Evolutionary conservation across 2,113 vertebrate genomes (phyloP).

Genomic region (Poeciliopsis turrubarensis): DNA sequence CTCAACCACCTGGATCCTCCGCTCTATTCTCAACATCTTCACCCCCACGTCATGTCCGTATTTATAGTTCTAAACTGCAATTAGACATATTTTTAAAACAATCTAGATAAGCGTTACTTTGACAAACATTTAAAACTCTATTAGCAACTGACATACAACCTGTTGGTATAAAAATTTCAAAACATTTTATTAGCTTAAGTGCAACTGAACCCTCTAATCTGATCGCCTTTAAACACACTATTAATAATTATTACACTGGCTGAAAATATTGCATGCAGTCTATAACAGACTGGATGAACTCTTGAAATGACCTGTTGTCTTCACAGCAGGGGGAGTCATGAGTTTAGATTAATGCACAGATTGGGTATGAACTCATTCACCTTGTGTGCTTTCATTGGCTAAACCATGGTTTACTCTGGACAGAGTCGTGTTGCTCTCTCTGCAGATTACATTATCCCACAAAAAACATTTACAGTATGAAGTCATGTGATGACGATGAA

Average conservation of each 20-base stretch:
- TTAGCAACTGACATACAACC: not conserved
- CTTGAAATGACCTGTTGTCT: not conserved
- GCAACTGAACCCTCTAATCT: not conserved
- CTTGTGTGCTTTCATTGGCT: not conserved
- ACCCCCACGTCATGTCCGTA: too few relatives aligned
- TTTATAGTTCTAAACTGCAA: too few relatives aligned
- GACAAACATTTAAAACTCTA: not conserved
- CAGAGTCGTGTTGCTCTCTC: slow-evolving; percentile 6
- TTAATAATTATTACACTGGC: not conserved
- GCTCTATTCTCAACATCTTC: too few relatives aligned
- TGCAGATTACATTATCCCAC: slow-evolving; percentile 23
- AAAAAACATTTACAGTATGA: slow-evolving; percentile 9
- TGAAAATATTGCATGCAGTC: not conserved
- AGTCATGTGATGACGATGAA: slow-evolving; percentile 29
- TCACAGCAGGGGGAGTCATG: not conserved
- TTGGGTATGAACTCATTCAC: not conserved
- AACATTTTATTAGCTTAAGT: not conserved
- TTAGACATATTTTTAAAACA: too few relatives aligned
- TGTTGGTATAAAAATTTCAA: not conserved
- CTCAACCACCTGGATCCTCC: too few relatives aligned
- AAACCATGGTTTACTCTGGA: not conserved
- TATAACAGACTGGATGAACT: not conserved
- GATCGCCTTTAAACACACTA: not conserved
- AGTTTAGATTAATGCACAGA: not conserved
- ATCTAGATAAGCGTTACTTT: too few relatives aligned